Conservation (phyloP, 2,797 vertebrate genomes). For the Psittacula derbiana region DNA sequence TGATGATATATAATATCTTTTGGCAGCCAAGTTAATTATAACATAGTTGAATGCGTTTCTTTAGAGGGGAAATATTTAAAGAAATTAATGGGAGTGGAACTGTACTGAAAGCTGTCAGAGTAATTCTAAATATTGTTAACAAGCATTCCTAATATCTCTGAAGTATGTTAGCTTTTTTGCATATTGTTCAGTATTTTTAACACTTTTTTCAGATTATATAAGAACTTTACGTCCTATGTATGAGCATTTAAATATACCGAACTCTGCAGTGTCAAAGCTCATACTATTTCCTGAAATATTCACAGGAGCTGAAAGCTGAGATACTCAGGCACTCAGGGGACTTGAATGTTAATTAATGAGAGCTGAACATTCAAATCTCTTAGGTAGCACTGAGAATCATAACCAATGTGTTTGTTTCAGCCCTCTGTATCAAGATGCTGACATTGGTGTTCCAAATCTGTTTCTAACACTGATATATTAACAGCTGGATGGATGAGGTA, state of each 20-base stretch:
- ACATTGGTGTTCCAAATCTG: background rate
- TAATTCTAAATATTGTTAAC: conserved; percentile 79
- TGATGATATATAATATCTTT: conserved; percentile 88
- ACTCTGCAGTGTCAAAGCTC: conserved; percentile 21
- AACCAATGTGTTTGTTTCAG: background rate
- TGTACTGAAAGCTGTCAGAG: conserved; percentile 86
- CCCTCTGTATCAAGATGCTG: background rate
- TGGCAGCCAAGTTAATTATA: conserved; percentile 94
- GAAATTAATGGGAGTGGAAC: conserved; percentile 71
- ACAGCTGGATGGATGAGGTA: background rate
- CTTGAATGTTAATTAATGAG: background rate
- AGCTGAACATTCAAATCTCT: background rate
- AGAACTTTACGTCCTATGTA: background rate
- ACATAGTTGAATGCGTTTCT: conserved; percentile 81
- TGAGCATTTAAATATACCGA: background rate
- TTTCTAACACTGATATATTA: background rate
- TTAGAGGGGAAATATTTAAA: conserved; percentile 78
- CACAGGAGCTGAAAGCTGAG: background rate
- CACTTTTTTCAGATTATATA: background rate
- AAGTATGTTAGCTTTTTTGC: background rate
- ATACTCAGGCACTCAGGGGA: background rate
- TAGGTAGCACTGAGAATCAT: background rate
- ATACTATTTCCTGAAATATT: background rate
- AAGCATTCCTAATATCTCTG: conserved; percentile 46
- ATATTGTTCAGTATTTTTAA: background rate